These are phyloP conservation scores for Anastrepha obliqua DNA, from an alignment of 1,140 invertebrate species.

Conservation along the genomic window DNA sequence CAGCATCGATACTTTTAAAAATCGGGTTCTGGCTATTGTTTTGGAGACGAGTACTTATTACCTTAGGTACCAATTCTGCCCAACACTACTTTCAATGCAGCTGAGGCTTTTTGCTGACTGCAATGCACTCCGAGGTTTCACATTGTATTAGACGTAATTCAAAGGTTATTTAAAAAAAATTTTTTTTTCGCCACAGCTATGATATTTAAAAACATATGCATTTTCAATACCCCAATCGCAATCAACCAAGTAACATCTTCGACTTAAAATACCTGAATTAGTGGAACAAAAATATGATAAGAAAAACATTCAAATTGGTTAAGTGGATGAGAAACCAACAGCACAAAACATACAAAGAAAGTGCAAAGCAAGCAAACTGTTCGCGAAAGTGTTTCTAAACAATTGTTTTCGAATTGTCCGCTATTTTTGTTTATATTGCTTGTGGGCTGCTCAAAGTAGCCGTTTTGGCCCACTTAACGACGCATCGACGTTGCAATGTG, in stretches of 20 bases:
- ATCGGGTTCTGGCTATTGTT: too few relatives aligned
- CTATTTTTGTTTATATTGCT: not conserved
- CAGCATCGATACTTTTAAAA: too few relatives aligned
- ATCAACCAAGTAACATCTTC: not conserved
- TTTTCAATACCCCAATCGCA: not conserved
- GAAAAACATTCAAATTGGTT: not conserved
- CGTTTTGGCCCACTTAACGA: conserved; percentile 21
- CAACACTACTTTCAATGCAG: too few relatives aligned
- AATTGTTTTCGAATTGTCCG: not conserved
- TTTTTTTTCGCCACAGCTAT: too few relatives aligned
- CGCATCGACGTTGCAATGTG: conserved; percentile 21
- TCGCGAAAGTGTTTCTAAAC: conserved; percentile 36
- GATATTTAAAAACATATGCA: too few relatives aligned
- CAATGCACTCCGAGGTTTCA: too few relatives aligned
- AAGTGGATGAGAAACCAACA: not conserved
- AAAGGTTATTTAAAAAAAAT: too few relatives aligned
- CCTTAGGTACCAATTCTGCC: too few relatives aligned
- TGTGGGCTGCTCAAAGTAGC: not conserved
- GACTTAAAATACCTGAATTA: not conserved
- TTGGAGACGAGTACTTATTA: too few relatives aligned
- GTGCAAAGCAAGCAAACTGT: not conserved
- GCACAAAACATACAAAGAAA: not conserved
- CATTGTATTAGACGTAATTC: too few relatives aligned
- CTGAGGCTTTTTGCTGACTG: too few relatives aligned
- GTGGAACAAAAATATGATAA: not conserved